Evolutionary conservation across 1,140 invertebrate genomes (phyloP).

Genomic region (Drosophila auraria): DNA sequence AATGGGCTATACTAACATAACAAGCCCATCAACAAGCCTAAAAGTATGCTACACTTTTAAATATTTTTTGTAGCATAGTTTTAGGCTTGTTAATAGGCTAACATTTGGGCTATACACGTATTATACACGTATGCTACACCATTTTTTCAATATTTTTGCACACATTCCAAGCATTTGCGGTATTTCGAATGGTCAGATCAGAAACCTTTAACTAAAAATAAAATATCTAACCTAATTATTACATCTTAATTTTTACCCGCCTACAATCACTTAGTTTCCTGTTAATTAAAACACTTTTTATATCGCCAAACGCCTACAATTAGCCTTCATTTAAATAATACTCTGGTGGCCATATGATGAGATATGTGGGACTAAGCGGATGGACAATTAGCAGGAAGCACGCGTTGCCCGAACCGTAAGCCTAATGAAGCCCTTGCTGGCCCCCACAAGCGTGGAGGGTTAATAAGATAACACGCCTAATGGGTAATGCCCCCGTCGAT

Average conservation of each 20-base stretch:
- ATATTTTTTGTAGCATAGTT: no score
- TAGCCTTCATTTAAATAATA: conserved; percentile 53
- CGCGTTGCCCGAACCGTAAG: conserved; percentile 3
- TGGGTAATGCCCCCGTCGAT: conserved; percentile 35
- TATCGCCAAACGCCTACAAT: conserved; percentile 40
- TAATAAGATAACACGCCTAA: conserved; percentile 38
- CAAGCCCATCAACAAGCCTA: no score
- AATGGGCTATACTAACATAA: no score
- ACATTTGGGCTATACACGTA: no score
- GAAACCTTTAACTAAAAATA: neutral
- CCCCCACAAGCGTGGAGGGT: neutral
- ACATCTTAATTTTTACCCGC: neutral
- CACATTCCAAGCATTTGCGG: no score
- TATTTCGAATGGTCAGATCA: neutral
- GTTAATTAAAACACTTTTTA: conserved; percentile 53
- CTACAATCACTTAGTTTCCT: conserved; percentile 25
- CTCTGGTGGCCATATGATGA: conserved; percentile 40
- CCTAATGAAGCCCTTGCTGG: conserved; percentile 18
- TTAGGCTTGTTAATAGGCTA: no score
- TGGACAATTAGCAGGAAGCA: conserved; percentile 42
- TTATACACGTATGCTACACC: no score
- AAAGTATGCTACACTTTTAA: no score
- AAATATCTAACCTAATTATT: no score
- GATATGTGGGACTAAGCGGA: conserved; percentile 33
- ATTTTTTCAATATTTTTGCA: no score